phyloP scores from a whole-genome alignment of 1,140 invertebrate genomes.

The Nasonia longicornis region DNA sequence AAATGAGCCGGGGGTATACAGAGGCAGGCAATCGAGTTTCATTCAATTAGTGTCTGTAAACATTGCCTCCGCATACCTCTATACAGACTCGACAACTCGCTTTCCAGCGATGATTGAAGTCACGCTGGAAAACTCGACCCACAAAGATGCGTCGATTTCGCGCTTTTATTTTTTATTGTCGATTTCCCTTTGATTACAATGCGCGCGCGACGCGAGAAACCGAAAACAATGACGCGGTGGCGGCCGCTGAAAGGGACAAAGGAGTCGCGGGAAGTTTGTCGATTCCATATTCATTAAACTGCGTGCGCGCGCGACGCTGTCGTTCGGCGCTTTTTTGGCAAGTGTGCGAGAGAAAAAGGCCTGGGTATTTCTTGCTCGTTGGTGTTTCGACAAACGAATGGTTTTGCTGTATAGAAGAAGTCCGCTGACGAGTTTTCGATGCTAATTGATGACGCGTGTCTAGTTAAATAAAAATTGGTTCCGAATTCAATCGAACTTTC shows the following conservation, averaged over 20 bases:
- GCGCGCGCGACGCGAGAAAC: background rate
- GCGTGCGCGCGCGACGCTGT: background rate
- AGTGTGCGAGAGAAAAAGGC: background rate
- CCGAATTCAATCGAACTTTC: too few species aligned
- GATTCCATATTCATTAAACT: constrained; percentile 22
- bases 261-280: background rate
- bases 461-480: too few species aligned
- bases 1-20: background rate
- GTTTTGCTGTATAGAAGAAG: too few species aligned
- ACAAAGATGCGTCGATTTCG: background rate
- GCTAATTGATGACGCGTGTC: too few species aligned
- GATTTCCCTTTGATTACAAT: constrained; percentile 9
- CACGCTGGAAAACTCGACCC: background rate
- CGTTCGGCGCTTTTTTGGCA: background rate
- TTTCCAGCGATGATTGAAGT: background rate
- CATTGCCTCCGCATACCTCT: background rate
- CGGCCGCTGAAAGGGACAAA: background rate
- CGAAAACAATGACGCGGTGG: background rate
- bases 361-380: background rate
- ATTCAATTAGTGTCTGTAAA: constrained; percentile 30
- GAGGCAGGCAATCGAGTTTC: constrained; percentile 5
- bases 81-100: background rate
- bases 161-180: background rate
- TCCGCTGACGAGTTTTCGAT: too few species aligned
- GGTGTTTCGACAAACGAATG: too few species aligned